Conservation (phyloP, 2,888 invertebrate genomes). For the Drosophila anceps region DNA sequence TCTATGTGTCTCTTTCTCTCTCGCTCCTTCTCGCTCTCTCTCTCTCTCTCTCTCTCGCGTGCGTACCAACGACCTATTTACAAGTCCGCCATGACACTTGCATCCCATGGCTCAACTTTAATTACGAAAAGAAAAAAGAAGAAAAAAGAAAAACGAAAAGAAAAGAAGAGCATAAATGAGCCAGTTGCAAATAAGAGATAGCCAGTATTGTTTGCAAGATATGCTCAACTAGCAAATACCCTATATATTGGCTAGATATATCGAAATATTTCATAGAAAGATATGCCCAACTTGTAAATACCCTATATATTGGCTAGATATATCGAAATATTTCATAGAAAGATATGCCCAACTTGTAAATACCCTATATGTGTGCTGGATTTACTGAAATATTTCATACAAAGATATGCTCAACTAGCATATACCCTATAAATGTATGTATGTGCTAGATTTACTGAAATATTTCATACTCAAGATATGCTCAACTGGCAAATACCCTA, state of each 20-base stretch:
- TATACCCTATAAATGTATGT: not conserved
- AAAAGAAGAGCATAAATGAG: conserved; percentile 2
- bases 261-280: not conserved
- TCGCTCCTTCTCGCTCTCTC: not conserved
- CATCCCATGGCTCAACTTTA: conserved; percentile 37
- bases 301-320: no score
- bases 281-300: no score
- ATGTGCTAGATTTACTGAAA: not conserved
- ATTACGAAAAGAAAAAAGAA: conserved; percentile 16
- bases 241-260: not conserved
- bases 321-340: no score
- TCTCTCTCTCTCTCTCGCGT: not conserved
- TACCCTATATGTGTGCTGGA: no score
- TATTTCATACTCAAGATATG: not conserved
- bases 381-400: no score
- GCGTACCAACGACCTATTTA: conserved; percentile 36
- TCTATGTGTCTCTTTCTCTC: not conserved
- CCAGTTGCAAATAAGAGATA: not conserved
- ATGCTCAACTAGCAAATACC: not conserved
- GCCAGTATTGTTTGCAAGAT: not conserved
- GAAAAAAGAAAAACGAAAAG: not conserved
- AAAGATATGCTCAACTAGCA: no score
- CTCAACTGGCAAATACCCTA: conserved; percentile 5
- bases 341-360: no score
- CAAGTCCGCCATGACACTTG: conserved; percentile 25